Base-by-base conservation (phyloP, 2,888 invertebrate species). In the Drosophila nigricruria region DNA sequence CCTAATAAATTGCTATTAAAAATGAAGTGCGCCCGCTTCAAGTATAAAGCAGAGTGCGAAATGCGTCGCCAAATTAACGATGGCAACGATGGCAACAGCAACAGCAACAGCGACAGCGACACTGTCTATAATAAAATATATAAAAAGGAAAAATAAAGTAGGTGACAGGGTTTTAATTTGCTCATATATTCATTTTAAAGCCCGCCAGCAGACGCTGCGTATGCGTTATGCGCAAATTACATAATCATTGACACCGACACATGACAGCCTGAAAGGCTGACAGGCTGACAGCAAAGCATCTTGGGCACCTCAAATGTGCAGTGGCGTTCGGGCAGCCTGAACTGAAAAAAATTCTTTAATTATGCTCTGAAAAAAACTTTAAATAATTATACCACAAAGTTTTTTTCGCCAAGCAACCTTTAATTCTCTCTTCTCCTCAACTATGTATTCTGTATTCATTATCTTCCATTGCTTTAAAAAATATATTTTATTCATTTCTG, bases 1-100 rank as follows among this genome's bases (percentile, higher is more conserved):
- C 65, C 63, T 79, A 77, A 77, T 74, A 77, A 79, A 79, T 78
- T 79, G 74, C 62, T 45, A 77, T 79, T 77, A 54, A 68, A 77
- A 78, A 63, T 66, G 58, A 77, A 70, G 62, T 66, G 53, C 12
- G 52, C 66, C 70, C 57, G 64, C 59, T 61, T 60, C 8, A 25
- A 58, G 52, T 36, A n/a, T 36, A 25, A 59, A 54, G 8, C 12
- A 54, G 40, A 64, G 42, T 30, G 57, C 47, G 34, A 70, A 65
- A 45, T 64, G 59, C 43, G 57, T 42, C 57, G 49, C 42, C 18
- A 61, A 64, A 72, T 73, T 77, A 70, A 73, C 70, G 66, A 70
- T 54, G 52, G 30, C 49, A 70, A 67, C 52, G 56, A 63, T 34
- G 49, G 18, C n/a, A 27, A 53, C 42, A 42, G 45, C n/a, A 9